Evolutionary conservation across 1,140 invertebrate genomes (phyloP).

Genomic region (Palaemon carinicauda): DNA sequence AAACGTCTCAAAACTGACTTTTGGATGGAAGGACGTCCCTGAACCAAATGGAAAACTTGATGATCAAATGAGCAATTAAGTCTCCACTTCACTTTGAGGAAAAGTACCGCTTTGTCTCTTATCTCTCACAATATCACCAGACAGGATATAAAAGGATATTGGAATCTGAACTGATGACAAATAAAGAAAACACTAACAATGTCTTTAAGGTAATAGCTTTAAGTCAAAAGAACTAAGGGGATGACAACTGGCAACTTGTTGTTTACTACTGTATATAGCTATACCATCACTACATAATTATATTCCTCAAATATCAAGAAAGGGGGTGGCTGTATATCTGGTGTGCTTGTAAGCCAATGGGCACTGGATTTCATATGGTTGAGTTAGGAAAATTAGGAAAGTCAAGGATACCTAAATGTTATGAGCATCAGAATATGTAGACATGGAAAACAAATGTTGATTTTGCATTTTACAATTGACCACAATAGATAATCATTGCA

Average conservation of each 20-base stretch:
- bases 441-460: background rate
- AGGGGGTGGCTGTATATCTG: conserved; percentile 10
- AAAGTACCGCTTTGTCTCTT: conserved; percentile 24
- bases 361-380: conserved; percentile 20
- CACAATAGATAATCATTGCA: too few species aligned
- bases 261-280: background rate
- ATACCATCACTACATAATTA: background rate
- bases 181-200: background rate
- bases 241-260: background rate
- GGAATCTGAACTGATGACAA: conserved; percentile 8
- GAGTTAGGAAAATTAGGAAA: conserved; percentile 9
- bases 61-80: background rate
- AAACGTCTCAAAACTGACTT: too few species aligned
- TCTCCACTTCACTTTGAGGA: background rate
- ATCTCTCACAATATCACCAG: conserved; percentile 31
- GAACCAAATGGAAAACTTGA: too few species aligned
- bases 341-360: conserved; percentile 29
- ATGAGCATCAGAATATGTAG: background rate
- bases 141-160: conserved; percentile 28
- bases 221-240: background rate
- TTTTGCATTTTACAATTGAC: too few species aligned
- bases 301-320: conserved; percentile 7
- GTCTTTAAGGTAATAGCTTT: background rate
- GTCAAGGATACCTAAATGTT: conserved; percentile 8
- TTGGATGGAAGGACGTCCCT: too few species aligned